Evolutionary conservation across 2,888 invertebrate species (phyloP), one percentile per base, ranked within the genome.

Genomic region (Mantis religiosa): DNA sequence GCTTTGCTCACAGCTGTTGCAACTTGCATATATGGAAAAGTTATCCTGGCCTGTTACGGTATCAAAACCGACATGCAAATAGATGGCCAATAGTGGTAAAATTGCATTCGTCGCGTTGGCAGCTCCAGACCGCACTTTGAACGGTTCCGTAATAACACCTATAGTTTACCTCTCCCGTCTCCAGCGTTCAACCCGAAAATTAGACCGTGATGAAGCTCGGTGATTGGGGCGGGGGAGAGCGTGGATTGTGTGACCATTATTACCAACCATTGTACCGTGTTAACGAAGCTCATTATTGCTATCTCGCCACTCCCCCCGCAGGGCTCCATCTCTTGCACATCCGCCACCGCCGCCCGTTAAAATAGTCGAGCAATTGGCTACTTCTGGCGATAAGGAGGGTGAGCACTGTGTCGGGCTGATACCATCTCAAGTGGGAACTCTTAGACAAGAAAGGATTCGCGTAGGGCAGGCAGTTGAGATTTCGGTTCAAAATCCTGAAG

Each of bases 241-340:
- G 54, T 28, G 30, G 82, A 82, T 82, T 88, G 25, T n/a, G 84
- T 88, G 83, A 88, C 88, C 88, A 88, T 54, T 87, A 87, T 87
- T 87, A 82, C 87, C 87, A n/a, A 81, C 84, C 88, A 84, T 84
- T 88, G 88, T 88, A 30, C 84, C 84, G 84, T 27, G 84, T 30
- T 84, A 88, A 88, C 88, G 84, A 88, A 84, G 88, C 88, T 88
- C 84, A 81, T 88, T 84, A 88, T 84, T 84, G 54, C 83, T 83
- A 84, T 88, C 27, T 47, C n/a, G 15, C 41, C n/a, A 30, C 20
- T 27, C 34, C 41, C 30, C 41, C 41, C 54, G 20, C 54, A 27
- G 28, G 25, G 9, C n/a, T 83, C 27, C 54, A 41, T 12, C 41
- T 41, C 41, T 12, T 41, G 41, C 41, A 41, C 41, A 41, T 41